Evolutionary conservation across 2,797 vertebrate species (phyloP).

Genomic region (Tachyglossus aculeatus): DNA sequence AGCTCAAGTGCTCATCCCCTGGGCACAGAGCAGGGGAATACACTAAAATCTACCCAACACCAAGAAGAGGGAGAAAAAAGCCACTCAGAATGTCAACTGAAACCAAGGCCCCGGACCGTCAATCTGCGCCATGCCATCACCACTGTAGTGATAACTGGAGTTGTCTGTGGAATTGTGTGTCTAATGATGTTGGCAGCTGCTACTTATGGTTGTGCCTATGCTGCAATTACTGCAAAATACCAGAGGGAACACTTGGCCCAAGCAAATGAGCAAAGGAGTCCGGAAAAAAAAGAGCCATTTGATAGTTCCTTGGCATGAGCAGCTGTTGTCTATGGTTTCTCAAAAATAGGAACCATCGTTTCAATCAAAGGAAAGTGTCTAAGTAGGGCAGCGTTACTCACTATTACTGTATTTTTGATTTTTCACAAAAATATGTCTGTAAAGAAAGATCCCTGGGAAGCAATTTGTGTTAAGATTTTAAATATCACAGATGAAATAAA

Average conservation of each 20-base stretch:
- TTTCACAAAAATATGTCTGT: background rate
- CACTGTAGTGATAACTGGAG: conserved; percentile 93
- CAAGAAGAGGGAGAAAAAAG: conserved; percentile 20
- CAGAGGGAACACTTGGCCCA: conserved; percentile 75
- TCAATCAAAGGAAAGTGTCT: background rate
- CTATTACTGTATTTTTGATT: background rate
- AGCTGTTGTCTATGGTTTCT: background rate
- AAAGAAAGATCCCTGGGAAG: background rate
- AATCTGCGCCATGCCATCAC: conserved; percentile 91
- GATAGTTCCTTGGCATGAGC: conserved; percentile 80
- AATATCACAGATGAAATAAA: conserved; percentile 12
- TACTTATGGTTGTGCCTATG: conserved; percentile 93
- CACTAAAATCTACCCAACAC: conserved; percentile 64
- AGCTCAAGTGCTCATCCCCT: conserved; percentile 67
- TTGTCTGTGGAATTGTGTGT: conserved; percentile 92
- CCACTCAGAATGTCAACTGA: conserved; percentile 81
- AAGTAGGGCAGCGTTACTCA: conserved; percentile 1
- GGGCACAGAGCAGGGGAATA: conserved; percentile 65
- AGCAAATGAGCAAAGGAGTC: conserved; percentile 60
- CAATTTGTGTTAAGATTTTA: background rate
- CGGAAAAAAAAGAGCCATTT: conserved; percentile 79
- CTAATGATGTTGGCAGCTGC: conserved; percentile 96
- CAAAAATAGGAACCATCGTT: background rate
- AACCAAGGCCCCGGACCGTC: conserved; percentile 79
- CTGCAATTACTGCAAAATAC: conserved; percentile 89